A percentile compares a stretch with the other conserved stretches of the same genome.
Evolutionary conservation across 2,797 vertebrate genomes (phyloP).

Genomic region (Nyctibius grandis): DNA sequence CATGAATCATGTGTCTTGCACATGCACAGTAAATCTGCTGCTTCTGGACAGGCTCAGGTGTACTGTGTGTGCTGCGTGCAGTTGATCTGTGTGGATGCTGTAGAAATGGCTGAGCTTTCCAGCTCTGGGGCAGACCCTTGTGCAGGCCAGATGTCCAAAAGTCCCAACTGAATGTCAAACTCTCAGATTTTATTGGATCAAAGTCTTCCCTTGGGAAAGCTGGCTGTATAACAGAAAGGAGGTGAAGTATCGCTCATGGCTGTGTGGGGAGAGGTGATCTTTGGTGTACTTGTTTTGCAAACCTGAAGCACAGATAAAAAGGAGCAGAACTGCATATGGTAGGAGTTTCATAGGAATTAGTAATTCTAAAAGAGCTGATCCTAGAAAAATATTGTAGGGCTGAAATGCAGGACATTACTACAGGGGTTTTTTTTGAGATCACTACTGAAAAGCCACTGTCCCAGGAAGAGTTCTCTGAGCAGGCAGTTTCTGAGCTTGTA

Average conservation of each 20-base stretch:
- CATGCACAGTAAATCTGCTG: neutral
- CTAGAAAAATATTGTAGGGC: neutral
- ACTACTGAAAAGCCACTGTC: neutral
- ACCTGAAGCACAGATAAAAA: neutral
- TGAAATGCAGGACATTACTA: neutral
- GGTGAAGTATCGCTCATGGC: neutral
- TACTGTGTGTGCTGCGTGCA: neutral
- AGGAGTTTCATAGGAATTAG: neutral
- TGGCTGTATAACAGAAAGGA: neutral
- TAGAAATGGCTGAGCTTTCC: neutral
- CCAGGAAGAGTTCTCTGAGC: neutral
- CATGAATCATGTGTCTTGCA: neutral
- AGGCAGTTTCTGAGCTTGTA: neutral
- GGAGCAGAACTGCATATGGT: neutral
- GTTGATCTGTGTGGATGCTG: neutral
- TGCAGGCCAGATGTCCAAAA: neutral
- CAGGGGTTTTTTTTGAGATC: neutral
- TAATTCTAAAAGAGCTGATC: neutral
- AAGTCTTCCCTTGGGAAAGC: neutral
- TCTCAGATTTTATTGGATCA: neutral
- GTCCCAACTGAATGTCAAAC: neutral
- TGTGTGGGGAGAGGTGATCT: neutral
- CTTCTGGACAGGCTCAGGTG: neutral
- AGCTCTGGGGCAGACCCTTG: neutral
- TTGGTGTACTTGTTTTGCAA: neutral